Evolutionary conservation across 2,797 vertebrate species (phyloP).

Genomic region (Propithecus deckenii): DNA sequence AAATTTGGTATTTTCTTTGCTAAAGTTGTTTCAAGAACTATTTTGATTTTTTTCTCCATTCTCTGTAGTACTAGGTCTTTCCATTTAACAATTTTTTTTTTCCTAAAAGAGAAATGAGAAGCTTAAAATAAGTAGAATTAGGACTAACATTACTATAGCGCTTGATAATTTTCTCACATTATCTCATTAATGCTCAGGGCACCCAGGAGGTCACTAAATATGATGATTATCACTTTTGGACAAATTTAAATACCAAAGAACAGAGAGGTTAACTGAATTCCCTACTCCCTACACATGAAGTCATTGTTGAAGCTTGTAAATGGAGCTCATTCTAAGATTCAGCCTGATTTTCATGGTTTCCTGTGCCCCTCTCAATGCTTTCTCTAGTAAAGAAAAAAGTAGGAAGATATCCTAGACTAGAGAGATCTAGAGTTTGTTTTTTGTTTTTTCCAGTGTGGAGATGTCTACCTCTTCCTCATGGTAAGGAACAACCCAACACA

Average conservation of each 20-base stretch:
- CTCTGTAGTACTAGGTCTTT: background rate
- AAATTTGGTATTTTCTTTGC: background rate
- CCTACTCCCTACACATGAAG: background rate
- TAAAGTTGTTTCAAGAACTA: background rate
- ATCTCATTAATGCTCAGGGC: slow-evolving; percentile 22
- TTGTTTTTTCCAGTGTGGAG: background rate
- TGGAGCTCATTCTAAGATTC: background rate
- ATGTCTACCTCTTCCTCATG: background rate
- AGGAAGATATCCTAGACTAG: background rate
- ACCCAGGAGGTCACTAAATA: background rate
- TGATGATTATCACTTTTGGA: slow-evolving; percentile 11
- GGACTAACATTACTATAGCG: background rate
- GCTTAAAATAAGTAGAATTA: slow-evolving; percentile 35
- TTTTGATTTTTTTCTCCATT: background rate
- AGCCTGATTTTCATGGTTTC: background rate
- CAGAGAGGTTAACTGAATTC: background rate
- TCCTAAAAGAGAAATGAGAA: slow-evolving; percentile 48
- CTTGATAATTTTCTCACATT: slow-evolving; percentile 40
- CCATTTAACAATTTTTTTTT: slow-evolving; percentile 10
- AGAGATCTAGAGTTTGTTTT: background rate
- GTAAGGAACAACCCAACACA: background rate
- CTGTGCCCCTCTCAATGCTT: background rate
- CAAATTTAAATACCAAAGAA: slow-evolving; percentile 19
- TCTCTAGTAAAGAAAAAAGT: background rate
- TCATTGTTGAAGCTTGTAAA: background rate